Percentiles rank a stretch among this genome's conserved stretches.
phyloP scores from a whole-genome alignment of 2,888 invertebrate species.

The Nomada lathburiana region DNA sequence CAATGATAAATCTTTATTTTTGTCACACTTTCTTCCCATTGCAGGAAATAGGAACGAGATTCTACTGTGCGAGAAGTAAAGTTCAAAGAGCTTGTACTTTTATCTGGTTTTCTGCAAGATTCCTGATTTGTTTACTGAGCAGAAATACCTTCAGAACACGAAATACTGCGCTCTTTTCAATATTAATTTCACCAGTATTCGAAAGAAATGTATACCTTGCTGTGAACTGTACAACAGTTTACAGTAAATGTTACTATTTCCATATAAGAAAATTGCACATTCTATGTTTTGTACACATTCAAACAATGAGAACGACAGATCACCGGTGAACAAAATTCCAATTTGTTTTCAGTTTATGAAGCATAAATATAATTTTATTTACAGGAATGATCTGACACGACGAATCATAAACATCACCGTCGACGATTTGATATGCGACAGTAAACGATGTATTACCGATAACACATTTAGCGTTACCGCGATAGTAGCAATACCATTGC shows the following conservation, averaged over 20 bases:
- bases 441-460: background rate
- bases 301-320: background rate
- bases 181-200: background rate
- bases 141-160: background rate
- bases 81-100: background rate
- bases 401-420: constrained; percentile 10
- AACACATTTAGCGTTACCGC: constrained; percentile 9
- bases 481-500: too few relatives aligned
- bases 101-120: background rate
- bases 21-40: background rate
- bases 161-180: background rate
- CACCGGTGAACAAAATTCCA: constrained; percentile 4
- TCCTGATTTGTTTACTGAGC: background rate
- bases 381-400: constrained; percentile 20
- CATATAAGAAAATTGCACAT: background rate
- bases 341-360: constrained; percentile 25
- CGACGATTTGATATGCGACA: constrained; percentile 20
- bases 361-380: constrained; percentile 25
- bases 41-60: background rate
- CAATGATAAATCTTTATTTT: background rate
- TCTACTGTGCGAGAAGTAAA: background rate
- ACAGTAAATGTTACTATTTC: too few relatives aligned
- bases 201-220: background rate
- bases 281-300: background rate
- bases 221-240: too few relatives aligned